These are phyloP conservation scores for Drosophila mauritiana DNA, from an alignment of 1,140 invertebrate genomes.

Conservation along the genomic window DNA sequence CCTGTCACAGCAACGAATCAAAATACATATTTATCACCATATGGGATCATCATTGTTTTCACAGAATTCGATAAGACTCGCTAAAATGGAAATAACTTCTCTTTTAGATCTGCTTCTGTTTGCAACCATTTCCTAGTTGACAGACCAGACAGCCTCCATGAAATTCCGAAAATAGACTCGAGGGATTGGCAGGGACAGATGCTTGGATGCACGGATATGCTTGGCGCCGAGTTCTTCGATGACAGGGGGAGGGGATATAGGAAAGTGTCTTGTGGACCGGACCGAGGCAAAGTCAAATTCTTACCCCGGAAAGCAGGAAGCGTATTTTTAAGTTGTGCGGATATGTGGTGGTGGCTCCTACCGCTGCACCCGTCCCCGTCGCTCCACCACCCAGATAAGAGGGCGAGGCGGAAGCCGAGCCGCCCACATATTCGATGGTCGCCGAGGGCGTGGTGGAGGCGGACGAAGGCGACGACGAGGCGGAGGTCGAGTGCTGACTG, in stretches of 20 bases:
- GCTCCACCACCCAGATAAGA: conserved; percentile 62
- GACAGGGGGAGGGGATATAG: background rate
- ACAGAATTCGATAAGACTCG: background rate
- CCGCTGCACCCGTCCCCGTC: conserved; percentile 35
- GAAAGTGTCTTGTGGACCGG: background rate
- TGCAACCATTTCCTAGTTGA: conserved; percentile 18
- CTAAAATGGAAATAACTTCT: background rate
- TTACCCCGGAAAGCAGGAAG: conserved; percentile 84
- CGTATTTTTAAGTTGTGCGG: conserved; percentile 85
- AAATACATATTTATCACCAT: no score
- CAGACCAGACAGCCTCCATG: conserved; percentile 27
- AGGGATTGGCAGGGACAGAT: conserved; percentile 52
- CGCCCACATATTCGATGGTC: conserved; percentile 75
- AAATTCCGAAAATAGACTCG: conserved; percentile 42
- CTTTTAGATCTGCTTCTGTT: background rate
- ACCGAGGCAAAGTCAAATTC: conserved; percentile 13
- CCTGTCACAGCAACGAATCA: no score
- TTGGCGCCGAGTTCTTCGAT: conserved; percentile 18
- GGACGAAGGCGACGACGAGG: conserved; percentile 79
- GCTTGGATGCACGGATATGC: conserved; percentile 27
- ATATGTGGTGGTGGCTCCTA: conserved; percentile 74
- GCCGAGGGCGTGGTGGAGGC: conserved; percentile 78
- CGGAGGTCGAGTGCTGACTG: conserved; percentile 76
- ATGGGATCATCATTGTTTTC: no score
- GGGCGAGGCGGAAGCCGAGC: conserved; percentile 76